Conservation (phyloP, 2,113 vertebrate species). For the Corvus moneduloides region DNA sequence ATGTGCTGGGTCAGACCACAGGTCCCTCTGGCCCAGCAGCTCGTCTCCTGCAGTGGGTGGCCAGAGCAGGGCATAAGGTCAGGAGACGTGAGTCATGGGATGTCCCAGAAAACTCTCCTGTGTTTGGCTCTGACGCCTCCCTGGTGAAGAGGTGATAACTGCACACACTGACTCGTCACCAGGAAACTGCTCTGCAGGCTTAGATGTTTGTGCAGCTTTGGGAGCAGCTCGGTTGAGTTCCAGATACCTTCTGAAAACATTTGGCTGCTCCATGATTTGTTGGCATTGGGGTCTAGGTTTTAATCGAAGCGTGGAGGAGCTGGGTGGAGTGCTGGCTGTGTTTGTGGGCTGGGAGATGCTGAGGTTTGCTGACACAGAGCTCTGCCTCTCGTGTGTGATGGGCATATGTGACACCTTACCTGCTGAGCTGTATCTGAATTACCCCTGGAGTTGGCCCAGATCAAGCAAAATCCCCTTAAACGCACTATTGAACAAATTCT, state of each 20-base stretch:
- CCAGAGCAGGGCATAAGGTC: background rate
- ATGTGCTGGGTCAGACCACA: background rate
- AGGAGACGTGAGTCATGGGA: background rate
- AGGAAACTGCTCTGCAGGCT: background rate
- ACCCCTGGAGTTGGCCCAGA: background rate
- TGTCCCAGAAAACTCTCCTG: background rate
- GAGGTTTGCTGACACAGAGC: background rate
- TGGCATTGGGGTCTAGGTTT: background rate
- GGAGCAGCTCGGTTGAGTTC: background rate
- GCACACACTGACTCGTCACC: background rate
- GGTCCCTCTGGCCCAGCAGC: background rate
- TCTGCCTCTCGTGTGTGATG: background rate
- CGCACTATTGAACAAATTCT: background rate
- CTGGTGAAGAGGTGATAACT: background rate
- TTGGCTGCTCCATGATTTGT: background rate
- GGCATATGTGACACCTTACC: background rate
- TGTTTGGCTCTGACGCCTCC: background rate
- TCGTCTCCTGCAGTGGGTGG: background rate
- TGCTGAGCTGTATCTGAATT: background rate
- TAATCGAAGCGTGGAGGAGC: background rate
- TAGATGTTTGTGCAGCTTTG: fast-evolving
- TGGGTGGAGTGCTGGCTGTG: background rate
- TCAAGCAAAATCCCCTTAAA: background rate
- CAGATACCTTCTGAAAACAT: background rate
- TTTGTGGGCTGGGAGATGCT: background rate